Percentiles rank a stretch among this genome's conserved stretches.
Evolutionary conservation across 1,140 invertebrate species (phyloP).

Genomic region (Cherax quadricarinatus): DNA sequence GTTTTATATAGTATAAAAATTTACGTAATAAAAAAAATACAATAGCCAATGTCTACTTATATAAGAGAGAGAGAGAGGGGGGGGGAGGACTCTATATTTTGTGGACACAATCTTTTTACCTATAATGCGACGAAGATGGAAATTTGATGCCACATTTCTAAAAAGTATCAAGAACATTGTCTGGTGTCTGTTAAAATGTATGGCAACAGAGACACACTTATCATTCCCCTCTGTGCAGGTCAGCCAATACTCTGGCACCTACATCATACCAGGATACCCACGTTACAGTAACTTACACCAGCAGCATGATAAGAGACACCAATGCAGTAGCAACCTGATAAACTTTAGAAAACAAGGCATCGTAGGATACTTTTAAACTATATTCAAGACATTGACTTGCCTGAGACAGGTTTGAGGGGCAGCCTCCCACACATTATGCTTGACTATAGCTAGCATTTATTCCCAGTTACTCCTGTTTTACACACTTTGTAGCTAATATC

Average conservation of each 20-base stretch:
- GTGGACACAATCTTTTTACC: conserved; percentile 33
- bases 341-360: conserved; percentile 25
- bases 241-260: not conserved
- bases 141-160: conserved; percentile 35
- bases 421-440: conserved; percentile 32
- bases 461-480: not conserved
- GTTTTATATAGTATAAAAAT: conserved; percentile 46
- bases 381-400: conserved; percentile 39
- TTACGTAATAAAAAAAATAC: conserved; percentile 33
- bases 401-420: conserved; percentile 66
- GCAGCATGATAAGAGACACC: conserved; percentile 29
- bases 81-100: conserved; percentile 1
- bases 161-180: conserved; percentile 39
- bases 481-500: no score
- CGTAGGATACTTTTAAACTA: conserved; percentile 7
- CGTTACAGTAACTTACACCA: conserved; percentile 2
- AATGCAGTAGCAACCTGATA: conserved; percentile 18
- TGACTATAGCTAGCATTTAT: not conserved
- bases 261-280: conserved; percentile 3
- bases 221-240: not conserved
- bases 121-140: conserved; percentile 17
- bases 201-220: not conserved
- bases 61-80: not conserved
- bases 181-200: not conserved
- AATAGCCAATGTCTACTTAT: conserved; percentile 42